Conservation (phyloP, 2,888 invertebrate species). For the Erynnis tages region DNA sequence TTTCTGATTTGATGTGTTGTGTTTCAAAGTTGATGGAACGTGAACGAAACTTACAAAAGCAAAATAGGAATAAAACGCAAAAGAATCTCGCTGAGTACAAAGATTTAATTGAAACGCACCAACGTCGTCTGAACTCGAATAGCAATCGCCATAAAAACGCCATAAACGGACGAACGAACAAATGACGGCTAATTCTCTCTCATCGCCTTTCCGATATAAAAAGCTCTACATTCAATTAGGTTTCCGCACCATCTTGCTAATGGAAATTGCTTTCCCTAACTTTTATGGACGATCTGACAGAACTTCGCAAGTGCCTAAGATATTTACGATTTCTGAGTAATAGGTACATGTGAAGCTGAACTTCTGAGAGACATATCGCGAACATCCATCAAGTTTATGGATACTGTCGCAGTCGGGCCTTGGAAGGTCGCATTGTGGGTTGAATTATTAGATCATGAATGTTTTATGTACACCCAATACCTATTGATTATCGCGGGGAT, state of each 20-base stretch:
- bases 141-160: conserved; percentile 22
- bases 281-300: conserved; percentile 1
- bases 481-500: no score
- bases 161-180: conserved; percentile 12
- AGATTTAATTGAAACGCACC: conserved; percentile 18
- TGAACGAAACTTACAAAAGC: background rate
- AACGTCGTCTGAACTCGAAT: conserved; percentile 2
- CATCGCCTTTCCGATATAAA: conserved; percentile 14
- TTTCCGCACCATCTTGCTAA: conserved; percentile 1
- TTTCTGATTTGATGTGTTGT: no score
- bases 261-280: conserved; percentile 7
- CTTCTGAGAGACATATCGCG: background rate
- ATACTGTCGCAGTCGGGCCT: no score
- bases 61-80: background rate
- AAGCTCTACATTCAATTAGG: conserved; percentile 7
- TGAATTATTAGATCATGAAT: no score
- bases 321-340: background rate
- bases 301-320: background rate
- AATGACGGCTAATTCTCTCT: conserved; percentile 17
- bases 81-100: background rate
- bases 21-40: no score
- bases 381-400: no score
- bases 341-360: background rate
- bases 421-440: no score
- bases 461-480: no score